Conservation (phyloP, 2,888 invertebrate genomes). For the Daptonema setosum region DNA sequence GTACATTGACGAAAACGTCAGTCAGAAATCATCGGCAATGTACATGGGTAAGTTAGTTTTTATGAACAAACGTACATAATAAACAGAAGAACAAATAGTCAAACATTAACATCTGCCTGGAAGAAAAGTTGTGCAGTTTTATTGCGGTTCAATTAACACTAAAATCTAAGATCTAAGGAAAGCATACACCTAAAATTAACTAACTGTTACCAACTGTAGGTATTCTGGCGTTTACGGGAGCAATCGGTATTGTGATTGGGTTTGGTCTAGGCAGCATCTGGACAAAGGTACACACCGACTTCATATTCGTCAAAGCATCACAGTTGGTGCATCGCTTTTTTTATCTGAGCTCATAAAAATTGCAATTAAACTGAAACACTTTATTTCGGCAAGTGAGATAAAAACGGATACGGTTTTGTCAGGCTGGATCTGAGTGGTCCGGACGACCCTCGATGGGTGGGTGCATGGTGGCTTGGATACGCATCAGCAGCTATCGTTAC, state of each 20-base stretch:
- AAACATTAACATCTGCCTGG: too few species aligned
- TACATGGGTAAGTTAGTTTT: background rate
- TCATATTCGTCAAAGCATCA: background rate
- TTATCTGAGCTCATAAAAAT: too few species aligned
- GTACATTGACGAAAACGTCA: background rate
- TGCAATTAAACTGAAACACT: too few species aligned
- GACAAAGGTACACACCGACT: background rate
- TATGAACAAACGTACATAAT: too few species aligned
- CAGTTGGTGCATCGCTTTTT: too few species aligned
- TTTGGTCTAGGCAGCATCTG: background rate
- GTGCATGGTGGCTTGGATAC: background rate
- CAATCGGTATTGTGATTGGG: background rate
- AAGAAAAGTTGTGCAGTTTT: too few species aligned
- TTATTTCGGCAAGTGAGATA: too few species aligned
- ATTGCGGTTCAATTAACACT: too few species aligned
- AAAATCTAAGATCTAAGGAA: background rate
- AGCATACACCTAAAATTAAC: background rate
- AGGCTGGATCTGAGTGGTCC: background rate
- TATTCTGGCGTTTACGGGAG: background rate
- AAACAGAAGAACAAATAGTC: too few species aligned
- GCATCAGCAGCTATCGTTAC: background rate
- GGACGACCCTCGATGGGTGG: background rate
- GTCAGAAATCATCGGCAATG: background rate
- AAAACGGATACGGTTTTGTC: too few species aligned
- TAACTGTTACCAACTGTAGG: too few species aligned